phyloP scores from a whole-genome alignment of 2,888 invertebrate genomes.

The Coleophora flavipennella region DNA sequence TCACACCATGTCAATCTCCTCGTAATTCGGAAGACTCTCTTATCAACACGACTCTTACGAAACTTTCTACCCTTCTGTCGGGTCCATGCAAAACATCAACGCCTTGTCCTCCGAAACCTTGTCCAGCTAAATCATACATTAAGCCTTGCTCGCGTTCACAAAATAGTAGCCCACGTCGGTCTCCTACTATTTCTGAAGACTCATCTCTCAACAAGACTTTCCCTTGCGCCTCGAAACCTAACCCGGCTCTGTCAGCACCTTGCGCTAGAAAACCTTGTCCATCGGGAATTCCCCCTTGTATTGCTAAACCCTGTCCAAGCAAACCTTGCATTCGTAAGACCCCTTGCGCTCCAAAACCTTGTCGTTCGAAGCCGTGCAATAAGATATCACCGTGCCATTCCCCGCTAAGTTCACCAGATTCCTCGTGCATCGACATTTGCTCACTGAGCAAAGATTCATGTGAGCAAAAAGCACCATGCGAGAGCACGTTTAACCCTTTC shows the following conservation, averaged over 20 bases:
- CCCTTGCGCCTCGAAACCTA: not conserved
- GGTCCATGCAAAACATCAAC: too few species aligned
- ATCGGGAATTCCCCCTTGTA: too few species aligned
- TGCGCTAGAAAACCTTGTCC: not conserved
- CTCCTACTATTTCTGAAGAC: not conserved
- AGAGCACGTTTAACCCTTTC: too few species aligned
- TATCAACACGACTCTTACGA: too few species aligned
- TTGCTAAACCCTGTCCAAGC: not conserved
- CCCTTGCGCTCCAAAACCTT: not conserved
- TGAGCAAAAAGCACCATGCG: too few species aligned
- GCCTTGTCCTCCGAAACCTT: not conserved
- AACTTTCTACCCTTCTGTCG: too few species aligned
- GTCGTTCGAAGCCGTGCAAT: not conserved
- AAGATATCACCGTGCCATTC: not conserved
- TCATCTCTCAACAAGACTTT: constrained; percentile 8
- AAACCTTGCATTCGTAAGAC: not conserved
- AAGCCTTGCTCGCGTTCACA: too few species aligned
- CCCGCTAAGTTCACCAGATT: not conserved
- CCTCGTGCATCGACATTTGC: not conserved
- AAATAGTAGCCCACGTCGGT: too few species aligned
- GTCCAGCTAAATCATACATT: too few species aligned
- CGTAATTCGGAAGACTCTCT: too few species aligned
- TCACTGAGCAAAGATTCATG: too few species aligned
- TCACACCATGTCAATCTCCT: too few species aligned
- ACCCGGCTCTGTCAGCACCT: not conserved